Conservation (phyloP, 2,888 invertebrate genomes). For the Laspeyria flexula region DNA sequence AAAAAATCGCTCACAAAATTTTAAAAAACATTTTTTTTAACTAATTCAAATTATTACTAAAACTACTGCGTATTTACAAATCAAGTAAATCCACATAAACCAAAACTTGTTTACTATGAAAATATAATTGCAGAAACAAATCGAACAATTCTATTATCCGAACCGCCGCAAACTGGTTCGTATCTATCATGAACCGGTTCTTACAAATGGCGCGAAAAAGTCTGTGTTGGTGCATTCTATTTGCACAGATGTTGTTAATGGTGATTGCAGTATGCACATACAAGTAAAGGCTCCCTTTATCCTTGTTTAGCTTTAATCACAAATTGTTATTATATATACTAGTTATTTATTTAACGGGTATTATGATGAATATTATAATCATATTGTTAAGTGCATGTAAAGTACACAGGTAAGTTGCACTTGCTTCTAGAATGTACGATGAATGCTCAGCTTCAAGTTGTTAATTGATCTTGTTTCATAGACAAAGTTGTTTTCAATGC, state of each 20-base stretch:
- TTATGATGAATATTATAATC: not conserved
- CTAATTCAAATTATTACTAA: too few species aligned
- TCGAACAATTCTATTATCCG: conserved; percentile 10
- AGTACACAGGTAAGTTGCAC: too few species aligned
- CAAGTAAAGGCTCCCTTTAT: conserved; percentile 5
- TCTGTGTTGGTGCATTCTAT: conserved; percentile 9
- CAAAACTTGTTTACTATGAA: conserved; percentile 8
- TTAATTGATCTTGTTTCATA: too few species aligned
- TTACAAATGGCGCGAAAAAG: conserved; percentile 8
- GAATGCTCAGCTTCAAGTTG: too few species aligned
- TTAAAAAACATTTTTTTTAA: too few species aligned
- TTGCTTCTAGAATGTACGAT: too few species aligned
- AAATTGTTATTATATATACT: not conserved
- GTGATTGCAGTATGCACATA: conserved; percentile 8
- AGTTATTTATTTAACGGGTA: not conserved
- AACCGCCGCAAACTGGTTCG: conserved; percentile 10
- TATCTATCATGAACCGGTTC: conserved; percentile 11
- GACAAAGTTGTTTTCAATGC: too few species aligned
- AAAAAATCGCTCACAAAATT: too few species aligned
- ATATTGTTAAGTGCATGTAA: not conserved
- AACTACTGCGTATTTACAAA: not conserved
- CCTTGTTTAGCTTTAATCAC: conserved; percentile 6
- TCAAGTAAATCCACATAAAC: not conserved
- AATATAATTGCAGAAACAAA: conserved; percentile 13
- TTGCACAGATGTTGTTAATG: conserved; percentile 16